Percentiles rank a stretch among this genome's conserved stretches.
Evolutionary conservation across 2,888 invertebrate genomes (phyloP).

Genomic region (Beris chalybata): DNA sequence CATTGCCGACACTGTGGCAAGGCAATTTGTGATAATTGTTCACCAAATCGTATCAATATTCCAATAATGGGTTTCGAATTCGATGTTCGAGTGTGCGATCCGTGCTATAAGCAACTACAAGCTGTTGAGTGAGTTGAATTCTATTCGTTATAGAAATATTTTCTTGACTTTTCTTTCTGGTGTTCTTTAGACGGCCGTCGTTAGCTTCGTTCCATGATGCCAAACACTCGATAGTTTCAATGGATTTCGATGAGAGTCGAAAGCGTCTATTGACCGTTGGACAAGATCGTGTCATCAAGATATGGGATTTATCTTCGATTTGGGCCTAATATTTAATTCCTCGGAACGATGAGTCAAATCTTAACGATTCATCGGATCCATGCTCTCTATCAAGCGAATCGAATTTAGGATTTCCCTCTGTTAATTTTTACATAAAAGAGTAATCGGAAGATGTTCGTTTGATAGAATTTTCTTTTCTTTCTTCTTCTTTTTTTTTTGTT

Average conservation of each 20-base stretch:
- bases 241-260: slow-evolving; percentile 87
- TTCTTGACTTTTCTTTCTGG: slow-evolving; percentile 12
- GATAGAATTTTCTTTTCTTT: slow-evolving; percentile 1
- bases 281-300: slow-evolving; percentile 91
- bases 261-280: slow-evolving; percentile 90
- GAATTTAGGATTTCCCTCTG: slow-evolving; percentile 25
- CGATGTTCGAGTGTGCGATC: slow-evolving; percentile 93
- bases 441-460: slow-evolving; percentile 18
- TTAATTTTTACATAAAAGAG: slow-evolving; percentile 25
- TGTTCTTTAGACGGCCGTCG: slow-evolving; percentile 72
- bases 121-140: slow-evolving; percentile 77
- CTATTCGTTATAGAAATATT: slow-evolving; percentile 11
- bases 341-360: background rate
- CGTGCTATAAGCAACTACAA: slow-evolving; percentile 80
- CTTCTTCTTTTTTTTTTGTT: background rate
- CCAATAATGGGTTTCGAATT: slow-evolving; percentile 98
- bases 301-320: slow-evolving; percentile 82
- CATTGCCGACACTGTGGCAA: slow-evolving; percentile 93
- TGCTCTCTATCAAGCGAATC: slow-evolving; percentile 17
- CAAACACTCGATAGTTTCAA: slow-evolving; percentile 85
- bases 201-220: slow-evolving; percentile 94
- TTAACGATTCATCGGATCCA: slow-evolving; percentile 14
- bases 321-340: slow-evolving; percentile 49
- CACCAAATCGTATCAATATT: slow-evolving; percentile 82
- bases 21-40: slow-evolving; percentile 93